Percentiles rank a stretch among this genome's conserved stretches.
These are phyloP conservation scores for Sinocyclocheilus anshuiensis DNA, from an alignment of 2,113 vertebrate genomes.

Conservation along the genomic window DNA sequence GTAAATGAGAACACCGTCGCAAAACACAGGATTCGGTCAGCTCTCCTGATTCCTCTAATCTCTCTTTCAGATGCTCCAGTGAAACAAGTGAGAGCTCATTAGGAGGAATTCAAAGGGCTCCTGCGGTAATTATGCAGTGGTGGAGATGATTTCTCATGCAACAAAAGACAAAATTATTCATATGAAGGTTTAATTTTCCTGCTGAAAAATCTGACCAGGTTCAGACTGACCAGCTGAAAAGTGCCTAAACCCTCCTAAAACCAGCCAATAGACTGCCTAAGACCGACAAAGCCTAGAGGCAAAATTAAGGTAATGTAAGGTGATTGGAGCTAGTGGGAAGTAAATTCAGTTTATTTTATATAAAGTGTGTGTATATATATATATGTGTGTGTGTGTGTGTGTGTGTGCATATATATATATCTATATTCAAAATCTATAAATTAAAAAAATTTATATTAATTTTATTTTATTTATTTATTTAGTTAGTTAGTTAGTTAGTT, in stretches of 20 bases:
- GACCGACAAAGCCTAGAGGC: not conserved
- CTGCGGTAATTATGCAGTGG: not conserved
- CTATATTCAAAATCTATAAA: no score
- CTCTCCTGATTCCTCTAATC: not conserved
- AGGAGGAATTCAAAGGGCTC: not conserved
- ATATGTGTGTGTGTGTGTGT: no score
- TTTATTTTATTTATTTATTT: no score
- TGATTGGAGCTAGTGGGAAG: not conserved
- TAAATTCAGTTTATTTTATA: no score
- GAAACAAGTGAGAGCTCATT: not conserved
- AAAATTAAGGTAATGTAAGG: not conserved
- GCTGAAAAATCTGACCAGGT: not conserved
- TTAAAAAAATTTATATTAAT: no score
- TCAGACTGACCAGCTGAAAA: not conserved
- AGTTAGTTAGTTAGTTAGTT: no score
- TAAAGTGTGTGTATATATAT: no score
- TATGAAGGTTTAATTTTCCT: not conserved
- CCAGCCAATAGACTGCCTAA: no score
- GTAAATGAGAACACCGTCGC: conserved; percentile 43
- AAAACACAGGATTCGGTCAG: conserved; percentile 53
- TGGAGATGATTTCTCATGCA: not conserved
- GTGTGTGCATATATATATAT: no score
- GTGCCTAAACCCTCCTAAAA: no score
- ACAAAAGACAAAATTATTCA: conserved; percentile 1
- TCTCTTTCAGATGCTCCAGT: not conserved